Evolutionary conservation across 2,797 vertebrate genomes (phyloP).

Genomic region (Trachurus trachurus): DNA sequence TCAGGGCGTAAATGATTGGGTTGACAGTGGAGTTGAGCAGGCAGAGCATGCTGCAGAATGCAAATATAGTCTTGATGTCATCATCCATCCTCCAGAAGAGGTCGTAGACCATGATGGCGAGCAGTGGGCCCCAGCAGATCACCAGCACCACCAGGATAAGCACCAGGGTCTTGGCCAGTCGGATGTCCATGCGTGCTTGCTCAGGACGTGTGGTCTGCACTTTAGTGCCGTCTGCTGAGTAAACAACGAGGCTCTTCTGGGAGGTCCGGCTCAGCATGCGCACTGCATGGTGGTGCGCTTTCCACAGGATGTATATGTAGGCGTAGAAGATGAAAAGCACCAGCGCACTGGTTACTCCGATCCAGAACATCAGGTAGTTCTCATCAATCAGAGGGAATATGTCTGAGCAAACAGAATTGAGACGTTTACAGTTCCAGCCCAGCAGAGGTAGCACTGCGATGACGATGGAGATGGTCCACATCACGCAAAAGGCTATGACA

Average conservation of each 20-base stretch:
- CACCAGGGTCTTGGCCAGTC: constrained; percentile 98
- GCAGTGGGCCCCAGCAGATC: constrained; percentile 98
- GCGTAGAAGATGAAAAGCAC: constrained; percentile 98
- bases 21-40: constrained; percentile 99
- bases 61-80: constrained; percentile 98
- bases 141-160: constrained; percentile 98
- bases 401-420: constrained; percentile 96
- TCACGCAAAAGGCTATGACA: constrained; percentile 97
- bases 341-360: constrained; percentile 94
- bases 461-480: constrained; percentile 98
- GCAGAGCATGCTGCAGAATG: constrained; percentile 99
- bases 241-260: constrained; percentile 97
- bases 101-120: constrained; percentile 99
- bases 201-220: constrained; percentile 95
- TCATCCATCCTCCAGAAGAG: constrained; percentile 99
- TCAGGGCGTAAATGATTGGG: constrained; percentile 98
- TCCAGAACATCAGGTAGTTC: constrained; percentile 99
- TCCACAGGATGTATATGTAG: constrained; percentile 99
- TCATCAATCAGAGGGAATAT: constrained; percentile 98
- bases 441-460: constrained; percentile 97
- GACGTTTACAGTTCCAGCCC: constrained; percentile 99
- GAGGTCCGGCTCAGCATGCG: constrained; percentile 97
- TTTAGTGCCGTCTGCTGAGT: constrained; percentile 96
- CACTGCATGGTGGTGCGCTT: constrained; percentile 96
- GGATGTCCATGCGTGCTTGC: constrained; percentile 99